Evolutionary conservation across 2,113 vertebrate species (phyloP), one percentile per base, ranked within the genome.

Genomic region (Suncus etruscus): DNA sequence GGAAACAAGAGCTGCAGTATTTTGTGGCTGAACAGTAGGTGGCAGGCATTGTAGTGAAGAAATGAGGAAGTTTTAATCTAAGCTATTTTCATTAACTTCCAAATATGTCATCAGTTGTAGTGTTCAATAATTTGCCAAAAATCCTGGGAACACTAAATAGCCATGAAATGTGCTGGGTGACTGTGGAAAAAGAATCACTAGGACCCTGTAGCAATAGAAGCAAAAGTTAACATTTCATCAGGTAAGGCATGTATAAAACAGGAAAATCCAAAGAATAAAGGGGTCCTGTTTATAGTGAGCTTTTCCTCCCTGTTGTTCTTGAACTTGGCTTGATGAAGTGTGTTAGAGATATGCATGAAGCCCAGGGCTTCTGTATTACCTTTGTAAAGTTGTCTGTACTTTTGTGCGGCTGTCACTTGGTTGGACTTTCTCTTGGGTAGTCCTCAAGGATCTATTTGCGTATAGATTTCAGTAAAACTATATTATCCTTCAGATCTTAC

Each of bases 221-320:
- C 51, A 58, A 50, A 91, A 92, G 75, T 50, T 91, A 94, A 95
- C 24, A 15, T 97, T 97, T 97, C 95, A 87, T 87, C 92, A 96
- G 94, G 95, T 95, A 86, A 94, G 96, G 77, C 58, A 74, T 82
- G 78, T 91, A 84, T 86, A 81, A 87, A 89, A 29, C 24, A 75
- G 95, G 61, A 90, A 89, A 65, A 92, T 63, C 94, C 54, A 15
- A 0, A 1, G 93, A 0, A 69, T 96, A 95, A 97, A 96, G 89
- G 88, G 95, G 84, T 92, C 97, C 94, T 95, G 95, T 96, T 92
- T 90, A 68, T 54, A 94, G 95, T 91, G 96, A 96, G 95, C 96
- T 94, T 97, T 96, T 86, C 95, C 93, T 91, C 93, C 69, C 87
- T 96, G 96, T 93, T 94, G 85, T 93, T 97, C 93, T 96, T 91